Base-by-base conservation (phyloP, 2,888 invertebrate genomes). In the Fissipunctia ypsillon region DNA sequence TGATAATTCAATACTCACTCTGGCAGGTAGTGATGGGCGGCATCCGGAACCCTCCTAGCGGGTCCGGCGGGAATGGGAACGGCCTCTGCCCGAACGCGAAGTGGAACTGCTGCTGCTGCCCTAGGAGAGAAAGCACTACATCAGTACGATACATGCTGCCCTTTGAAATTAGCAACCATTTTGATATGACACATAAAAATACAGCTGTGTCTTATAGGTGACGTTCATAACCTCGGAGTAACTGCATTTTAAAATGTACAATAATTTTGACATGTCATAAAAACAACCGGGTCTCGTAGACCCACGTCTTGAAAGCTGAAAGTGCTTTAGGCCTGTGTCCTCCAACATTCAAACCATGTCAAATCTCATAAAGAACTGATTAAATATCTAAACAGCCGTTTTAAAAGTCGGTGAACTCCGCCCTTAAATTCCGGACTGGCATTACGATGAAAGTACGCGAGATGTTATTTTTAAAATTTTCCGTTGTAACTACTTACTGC, bases 61-160 rank as follows among this genome's bases (percentile, higher is more conserved):
- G 98, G 94, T 98, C 98, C 73, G 98, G 97, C 85, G 98, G 98
- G 91, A 99, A 98, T 76, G 98, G 98, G 94, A 98, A 98, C 70
- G 98, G 98, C 83, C 98, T 97, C 94, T 98, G 98, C 57, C 98
- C 98, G 88, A 98, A 98, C 90, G 98, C 98, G 96, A 99, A 98
- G 96, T 99, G 98, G 95, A 99, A 99, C 97, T 99, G 99, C 96
- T 99, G 99, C 96, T 99, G 99, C 96, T 98, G 98, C 97, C 99
- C 99, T 99, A 98, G 97, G 97, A 98, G 97, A 96, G 98, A 98
- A 96, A 98, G 97, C 98, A 98, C 98, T 98, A 97, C 95, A 97
- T 95, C 95, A 96, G 97, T 96, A 96, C 94, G 95, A 93, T 94
- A 95, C 94, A 86, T 86, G 95, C 96, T 96, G 96, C 86, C 87